Evolutionary conservation across 2,113 vertebrate genomes (phyloP), one percentile per base, ranked within the genome.

Genomic region (Meleagris gallopavo): DNA sequence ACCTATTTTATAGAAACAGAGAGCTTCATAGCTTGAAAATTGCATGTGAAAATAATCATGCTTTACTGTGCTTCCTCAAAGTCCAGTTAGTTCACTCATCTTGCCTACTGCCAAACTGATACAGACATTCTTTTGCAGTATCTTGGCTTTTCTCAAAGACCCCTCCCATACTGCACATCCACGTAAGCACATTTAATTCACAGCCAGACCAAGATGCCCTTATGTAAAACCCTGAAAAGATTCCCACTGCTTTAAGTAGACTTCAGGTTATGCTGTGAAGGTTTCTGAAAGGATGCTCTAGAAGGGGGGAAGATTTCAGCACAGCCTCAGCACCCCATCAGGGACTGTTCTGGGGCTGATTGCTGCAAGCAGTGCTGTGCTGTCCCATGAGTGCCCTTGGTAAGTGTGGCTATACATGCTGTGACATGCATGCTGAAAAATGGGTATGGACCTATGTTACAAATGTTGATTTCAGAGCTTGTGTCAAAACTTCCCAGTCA

Each of bases 391-490:
- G 5, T 0, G 0, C 12, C 48, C 20, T 54, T 52, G 36, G 22
- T 50, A 40, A 8, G 30, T 32, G 29, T 0, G 4, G 29, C 11
- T 1, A 1, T 10, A 40, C 0, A 3, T 46, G 46, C 3, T 9
- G n/a, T 0, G 0, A 38, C 0, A 0, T 10, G 25, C 18, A 18
- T 0, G 0, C 22, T 66, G 60, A 24, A 71, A 90, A 71, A 82
- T 34, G 64, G 25, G 4, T 24, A 72, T 0, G 1, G 8, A 1
- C 3, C 10, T 41, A 15, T 2, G 4, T 32, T 20, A 54, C 10
- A 62, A 80, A 93, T 45, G 18, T 7, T 58, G 58, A 58, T 76
- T 90, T 83, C 58, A 81, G 41, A 79, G 38, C 66, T 71, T 0
- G 0, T 77, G 27, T 66, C 55, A 73, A 77, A 89, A 43, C 36